Base-by-base conservation (phyloP, 2,113 vertebrate species). In the Parotia lawesii region DNA sequence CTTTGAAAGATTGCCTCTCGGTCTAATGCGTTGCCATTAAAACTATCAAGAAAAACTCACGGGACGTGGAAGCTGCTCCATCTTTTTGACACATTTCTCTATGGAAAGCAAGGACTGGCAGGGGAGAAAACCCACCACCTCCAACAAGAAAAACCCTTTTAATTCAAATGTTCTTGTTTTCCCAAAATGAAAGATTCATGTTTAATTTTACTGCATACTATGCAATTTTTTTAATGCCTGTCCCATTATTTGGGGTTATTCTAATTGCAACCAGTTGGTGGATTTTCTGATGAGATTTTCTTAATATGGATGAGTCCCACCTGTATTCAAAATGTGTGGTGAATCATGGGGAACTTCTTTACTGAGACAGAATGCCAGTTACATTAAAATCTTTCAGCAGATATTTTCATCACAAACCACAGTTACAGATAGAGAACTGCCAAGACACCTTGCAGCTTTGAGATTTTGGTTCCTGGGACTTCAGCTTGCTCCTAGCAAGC, bases 71-170 rank as follows among this genome's bases (percentile, higher is more conserved):
- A 91, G 3, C 17, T 86, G 58, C 53, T 91, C 38, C 28, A 90
- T 92, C 54, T 80, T 87, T 94, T 82, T 88, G 65, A 78, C 54
- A 82, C 18, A 48, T 65, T 93, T 91, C 64, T 95, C 45, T 88
- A 33, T 70, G 60, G 42, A 90, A 31, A 87, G 6, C 37, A 81
- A 75, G 77, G 16, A 73, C 5, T 86, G 10, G 9, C 31, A 67
- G n/a, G 21, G 4, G 8, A 44, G 33, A 77, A 54, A n/a, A 25
- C 11, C 11, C 14, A 15, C 0, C 19, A 47, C 1, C 21, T 27
- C 1, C 12, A 48, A 6, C 6, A 27, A 25, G 10, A 56, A 57
- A 23, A 35, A 11, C 1, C 7, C 6, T 44, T 78, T 51, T 60
- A 33, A 84, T 76, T 40, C 38, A 54, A 66, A 69, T 24, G 10